These are phyloP conservation scores for Scolopax mira DNA, from an alignment of 2,113 vertebrate genomes.

Conservation along the genomic window DNA sequence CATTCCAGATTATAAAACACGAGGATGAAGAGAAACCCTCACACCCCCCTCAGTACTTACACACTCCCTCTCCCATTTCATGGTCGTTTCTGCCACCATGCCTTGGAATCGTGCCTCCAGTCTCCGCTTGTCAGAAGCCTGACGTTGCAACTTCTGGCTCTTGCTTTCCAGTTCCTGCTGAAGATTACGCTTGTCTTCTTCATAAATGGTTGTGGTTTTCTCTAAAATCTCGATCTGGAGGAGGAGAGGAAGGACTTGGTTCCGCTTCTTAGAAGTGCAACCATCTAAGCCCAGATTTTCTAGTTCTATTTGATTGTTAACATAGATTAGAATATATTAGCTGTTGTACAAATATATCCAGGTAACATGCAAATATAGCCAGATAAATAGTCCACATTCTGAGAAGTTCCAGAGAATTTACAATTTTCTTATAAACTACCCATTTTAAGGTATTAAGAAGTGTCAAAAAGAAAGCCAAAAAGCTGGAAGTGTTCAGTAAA, in stretches of 20 bases:
- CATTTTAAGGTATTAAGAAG: fast-evolving
- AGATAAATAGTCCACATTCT: not conserved
- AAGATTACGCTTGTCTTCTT: slow-evolving; percentile 88
- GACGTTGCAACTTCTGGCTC: slow-evolving; percentile 85
- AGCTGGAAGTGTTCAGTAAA: fast-evolving
- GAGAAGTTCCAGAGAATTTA: not conserved
- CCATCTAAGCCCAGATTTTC: not conserved
- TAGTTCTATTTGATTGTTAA: not conserved
- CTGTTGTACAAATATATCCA: not conserved
- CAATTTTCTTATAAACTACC: fast-evolving
- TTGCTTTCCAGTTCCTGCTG: slow-evolving; percentile 87
- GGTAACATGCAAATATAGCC: too few relatives aligned
- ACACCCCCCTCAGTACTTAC: slow-evolving; percentile 75
- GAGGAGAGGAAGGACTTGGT: not conserved
- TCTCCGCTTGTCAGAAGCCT: slow-evolving; percentile 85
- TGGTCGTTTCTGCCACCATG: slow-evolving; percentile 83
- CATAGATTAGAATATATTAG: not conserved
- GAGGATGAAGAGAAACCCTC: not conserved
- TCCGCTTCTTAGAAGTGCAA: fast-evolving
- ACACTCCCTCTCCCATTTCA: slow-evolving; percentile 96
- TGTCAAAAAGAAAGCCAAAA: not conserved
- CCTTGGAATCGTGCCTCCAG: slow-evolving; percentile 90
- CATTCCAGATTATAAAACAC: not conserved
- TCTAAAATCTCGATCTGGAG: slow-evolving; percentile 90
- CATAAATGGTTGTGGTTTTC: slow-evolving; percentile 91